Conservation (phyloP, 1,140 invertebrate species). For the Diorhabda carinulata region DNA sequence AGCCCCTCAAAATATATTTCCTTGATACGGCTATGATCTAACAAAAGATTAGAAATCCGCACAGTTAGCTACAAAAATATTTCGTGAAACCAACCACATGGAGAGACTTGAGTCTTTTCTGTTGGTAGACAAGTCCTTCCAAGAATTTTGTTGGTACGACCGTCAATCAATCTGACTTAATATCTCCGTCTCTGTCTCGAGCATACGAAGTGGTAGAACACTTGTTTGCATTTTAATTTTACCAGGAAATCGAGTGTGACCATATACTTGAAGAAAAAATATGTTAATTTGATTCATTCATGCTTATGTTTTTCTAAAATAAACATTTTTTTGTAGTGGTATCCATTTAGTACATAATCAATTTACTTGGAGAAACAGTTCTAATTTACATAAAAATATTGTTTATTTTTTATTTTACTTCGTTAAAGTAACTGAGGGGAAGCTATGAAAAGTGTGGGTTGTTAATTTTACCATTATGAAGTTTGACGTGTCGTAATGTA, state of each 20-base stretch:
- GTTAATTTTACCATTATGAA: no score
- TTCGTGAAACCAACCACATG: conserved; percentile 16
- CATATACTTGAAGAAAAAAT: neutral
- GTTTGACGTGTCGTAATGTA: no score
- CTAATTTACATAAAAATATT: no score
- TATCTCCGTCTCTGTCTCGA: neutral
- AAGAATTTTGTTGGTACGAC: conserved; percentile 17
- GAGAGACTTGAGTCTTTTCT: conserved; percentile 2
- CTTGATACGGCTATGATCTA: no score
- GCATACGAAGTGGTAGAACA: neutral
- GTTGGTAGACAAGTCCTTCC: conserved; percentile 9
- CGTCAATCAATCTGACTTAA: conserved; percentile 1
- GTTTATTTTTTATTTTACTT: no score
- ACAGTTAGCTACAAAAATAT: conserved; percentile 12
- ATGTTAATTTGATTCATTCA: neutral
- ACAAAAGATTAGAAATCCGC: conserved; percentile 17
- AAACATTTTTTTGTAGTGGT: neutral
- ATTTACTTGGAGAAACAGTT: no score
- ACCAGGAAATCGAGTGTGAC: neutral
- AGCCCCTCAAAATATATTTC: no score
- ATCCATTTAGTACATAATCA: no score
- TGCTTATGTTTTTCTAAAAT: neutral
- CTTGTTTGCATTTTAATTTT: conserved; percentile 12
- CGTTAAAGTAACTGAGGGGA: no score
- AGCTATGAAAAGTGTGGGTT: no score